phyloP scores from a whole-genome alignment of 2,113 vertebrate genomes.

The Burhinus bistriatus region DNA sequence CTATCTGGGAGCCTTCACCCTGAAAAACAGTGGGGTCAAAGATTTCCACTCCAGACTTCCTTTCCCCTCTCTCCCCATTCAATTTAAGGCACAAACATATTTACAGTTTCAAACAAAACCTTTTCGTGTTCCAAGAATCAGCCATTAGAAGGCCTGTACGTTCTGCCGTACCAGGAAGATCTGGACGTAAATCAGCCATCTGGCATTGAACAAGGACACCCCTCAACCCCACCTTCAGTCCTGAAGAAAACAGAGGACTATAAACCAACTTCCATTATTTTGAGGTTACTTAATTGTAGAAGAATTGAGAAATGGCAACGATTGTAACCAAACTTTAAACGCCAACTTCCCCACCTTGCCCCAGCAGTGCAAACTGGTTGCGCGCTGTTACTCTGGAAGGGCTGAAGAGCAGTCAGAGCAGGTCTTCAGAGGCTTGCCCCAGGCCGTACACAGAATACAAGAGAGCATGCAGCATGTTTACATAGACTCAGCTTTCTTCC shows the following conservation, averaged over 20 bases:
- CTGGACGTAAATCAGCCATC: neutral
- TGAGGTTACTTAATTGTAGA: slow-evolving; percentile 40
- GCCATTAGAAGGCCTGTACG: neutral
- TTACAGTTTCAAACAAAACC: slow-evolving; percentile 62
- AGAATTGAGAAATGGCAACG: slow-evolving; percentile 61
- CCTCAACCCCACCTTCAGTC: neutral
- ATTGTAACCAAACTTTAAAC: neutral
- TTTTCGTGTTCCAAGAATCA: neutral
- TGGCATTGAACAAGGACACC: neutral
- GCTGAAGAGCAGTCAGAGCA: neutral
- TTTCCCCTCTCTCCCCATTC: slow-evolving; percentile 29
- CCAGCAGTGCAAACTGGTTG: slow-evolving; percentile 5
- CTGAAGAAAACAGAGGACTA: neutral
- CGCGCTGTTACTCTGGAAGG: slow-evolving; percentile 1
- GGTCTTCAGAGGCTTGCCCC: slow-evolving; percentile 31
- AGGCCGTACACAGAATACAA: slow-evolving; percentile 61
- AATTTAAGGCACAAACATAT: slow-evolving; percentile 78
- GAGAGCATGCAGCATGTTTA: slow-evolving; percentile 67
- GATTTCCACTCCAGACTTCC: neutral
- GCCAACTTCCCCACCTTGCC: neutral
- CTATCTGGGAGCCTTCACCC: neutral
- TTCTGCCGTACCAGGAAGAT: neutral
- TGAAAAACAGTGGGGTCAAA: slow-evolving; percentile 25
- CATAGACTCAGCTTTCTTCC: slow-evolving; percentile 48
- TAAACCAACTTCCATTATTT: neutral